Percentiles rank a stretch among this genome's conserved stretches.
These are phyloP conservation scores for Metopolophium dirhodum DNA, from an alignment of 1,140 invertebrate species.

Conservation along the genomic window DNA sequence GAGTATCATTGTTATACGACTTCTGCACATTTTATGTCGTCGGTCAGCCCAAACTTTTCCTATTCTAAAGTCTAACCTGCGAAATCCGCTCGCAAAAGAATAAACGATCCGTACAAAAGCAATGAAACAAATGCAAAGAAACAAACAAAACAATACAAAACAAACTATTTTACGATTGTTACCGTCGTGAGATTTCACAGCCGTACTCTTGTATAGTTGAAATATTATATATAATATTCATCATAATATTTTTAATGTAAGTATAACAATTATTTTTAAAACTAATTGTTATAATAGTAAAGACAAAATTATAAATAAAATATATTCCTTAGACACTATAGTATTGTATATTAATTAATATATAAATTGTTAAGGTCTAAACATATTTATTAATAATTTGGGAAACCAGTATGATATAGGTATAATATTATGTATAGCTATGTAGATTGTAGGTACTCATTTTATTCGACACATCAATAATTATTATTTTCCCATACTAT, in stretches of 20 bases:
- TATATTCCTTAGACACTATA: not conserved
- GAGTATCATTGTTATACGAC: conserved; percentile 34
- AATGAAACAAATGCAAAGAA: conserved; percentile 15
- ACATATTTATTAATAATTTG: not conserved
- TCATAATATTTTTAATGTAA: not conserved
- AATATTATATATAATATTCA: not conserved
- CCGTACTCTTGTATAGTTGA: not conserved
- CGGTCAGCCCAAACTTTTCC: conserved; percentile 13
- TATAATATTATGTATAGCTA: not conserved
- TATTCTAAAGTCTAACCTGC: conserved; percentile 46
- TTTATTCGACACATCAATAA: not conserved
- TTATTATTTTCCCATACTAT: not conserved
- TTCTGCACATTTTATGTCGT: conserved; percentile 33
- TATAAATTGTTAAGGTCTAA: not conserved
- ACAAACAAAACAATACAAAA: not conserved
- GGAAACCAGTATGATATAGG: not conserved
- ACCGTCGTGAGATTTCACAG: conserved; percentile 12
- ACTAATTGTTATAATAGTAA: not conserved
- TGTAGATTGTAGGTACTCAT: not conserved
- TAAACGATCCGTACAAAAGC: conserved; percentile 22
- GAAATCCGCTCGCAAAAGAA: conserved; percentile 17
- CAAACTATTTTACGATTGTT: conserved; percentile 36
- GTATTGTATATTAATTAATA: not conserved
- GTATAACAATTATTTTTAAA: conserved; percentile 6
- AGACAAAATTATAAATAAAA: not conserved